Evolutionary conservation across 2,113 vertebrate species (phyloP).

Genomic region (Siniperca knerii): DNA sequence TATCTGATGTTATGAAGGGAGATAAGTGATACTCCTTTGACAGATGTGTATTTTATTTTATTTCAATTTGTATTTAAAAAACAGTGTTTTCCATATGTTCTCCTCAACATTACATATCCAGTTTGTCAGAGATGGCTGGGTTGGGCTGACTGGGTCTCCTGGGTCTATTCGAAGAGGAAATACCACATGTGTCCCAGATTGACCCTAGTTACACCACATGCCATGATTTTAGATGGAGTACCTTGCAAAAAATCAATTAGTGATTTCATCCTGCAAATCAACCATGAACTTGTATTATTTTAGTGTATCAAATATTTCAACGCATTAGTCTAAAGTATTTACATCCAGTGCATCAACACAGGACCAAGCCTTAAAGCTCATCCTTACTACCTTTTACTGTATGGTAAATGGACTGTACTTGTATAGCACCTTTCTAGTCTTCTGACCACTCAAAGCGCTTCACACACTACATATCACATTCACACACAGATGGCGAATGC

Average conservation of each 20-base stretch:
- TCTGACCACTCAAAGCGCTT: too few species aligned
- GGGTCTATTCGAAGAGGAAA: constrained; percentile 54
- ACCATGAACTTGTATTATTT: background rate
- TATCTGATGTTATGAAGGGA: background rate
- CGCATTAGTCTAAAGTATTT: background rate
- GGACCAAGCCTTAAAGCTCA: background rate
- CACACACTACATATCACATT: too few species aligned
- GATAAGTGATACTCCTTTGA: background rate
- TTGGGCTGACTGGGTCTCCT: constrained; percentile 14
- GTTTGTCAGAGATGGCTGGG: constrained; percentile 15
- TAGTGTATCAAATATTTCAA: background rate
- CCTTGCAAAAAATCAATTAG: background rate
- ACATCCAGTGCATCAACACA: background rate
- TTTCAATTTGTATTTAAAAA: background rate
- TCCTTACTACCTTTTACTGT: background rate
- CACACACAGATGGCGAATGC: too few species aligned
- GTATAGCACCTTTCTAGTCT: too few species aligned
- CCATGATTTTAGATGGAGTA: constrained; percentile 1
- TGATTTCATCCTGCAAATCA: background rate
- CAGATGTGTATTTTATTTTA: background rate
- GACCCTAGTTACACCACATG: background rate
- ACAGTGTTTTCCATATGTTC: background rate
- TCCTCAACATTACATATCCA: background rate
- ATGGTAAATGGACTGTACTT: too few species aligned
- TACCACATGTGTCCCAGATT: constrained; percentile 39